These are phyloP conservation scores for Rotaria macrura DNA, from an alignment of 2,888 invertebrate genomes.

Conservation along the genomic window DNA sequence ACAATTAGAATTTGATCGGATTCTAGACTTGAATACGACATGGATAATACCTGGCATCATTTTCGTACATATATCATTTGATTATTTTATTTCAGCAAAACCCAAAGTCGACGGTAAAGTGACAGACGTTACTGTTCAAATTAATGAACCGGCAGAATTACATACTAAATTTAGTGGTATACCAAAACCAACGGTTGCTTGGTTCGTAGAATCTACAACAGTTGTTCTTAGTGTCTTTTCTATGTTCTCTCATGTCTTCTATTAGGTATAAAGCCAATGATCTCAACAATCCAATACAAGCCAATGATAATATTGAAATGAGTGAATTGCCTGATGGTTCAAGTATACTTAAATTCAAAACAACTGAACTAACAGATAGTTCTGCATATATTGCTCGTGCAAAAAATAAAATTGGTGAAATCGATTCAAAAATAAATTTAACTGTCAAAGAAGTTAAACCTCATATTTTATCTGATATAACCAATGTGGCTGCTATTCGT, in stretches of 20 bases:
- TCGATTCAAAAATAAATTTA: slow-evolving; percentile 21
- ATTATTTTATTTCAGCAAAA: not conserved
- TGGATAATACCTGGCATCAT: too few relatives aligned
- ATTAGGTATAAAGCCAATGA: slow-evolving; percentile 11
- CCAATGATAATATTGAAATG: not conserved
- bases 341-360: not conserved
- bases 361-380: not conserved
- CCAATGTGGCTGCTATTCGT: slow-evolving; percentile 23
- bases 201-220: not conserved
- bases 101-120: slow-evolving; percentile 1
- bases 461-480: slow-evolving; percentile 19
- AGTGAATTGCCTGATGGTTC: slow-evolving; percentile 4
- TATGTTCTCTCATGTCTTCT: too few relatives aligned
- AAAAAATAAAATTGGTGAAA: slow-evolving; percentile 27
- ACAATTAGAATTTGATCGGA: too few relatives aligned
- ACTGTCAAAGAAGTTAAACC: slow-evolving; percentile 29
- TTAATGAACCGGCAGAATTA: not conserved
- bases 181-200: slow-evolving; percentile 9
- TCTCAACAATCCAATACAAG: not conserved
- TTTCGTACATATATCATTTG: too few relatives aligned
- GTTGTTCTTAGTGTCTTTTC: too few relatives aligned
- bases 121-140: not conserved
- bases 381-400: not conserved
- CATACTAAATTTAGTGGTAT: not conserved
- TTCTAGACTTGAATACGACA: too few relatives aligned